phyloP scores from a whole-genome alignment of 2,113 vertebrate species.

The Semnornis frantzii region DNA sequence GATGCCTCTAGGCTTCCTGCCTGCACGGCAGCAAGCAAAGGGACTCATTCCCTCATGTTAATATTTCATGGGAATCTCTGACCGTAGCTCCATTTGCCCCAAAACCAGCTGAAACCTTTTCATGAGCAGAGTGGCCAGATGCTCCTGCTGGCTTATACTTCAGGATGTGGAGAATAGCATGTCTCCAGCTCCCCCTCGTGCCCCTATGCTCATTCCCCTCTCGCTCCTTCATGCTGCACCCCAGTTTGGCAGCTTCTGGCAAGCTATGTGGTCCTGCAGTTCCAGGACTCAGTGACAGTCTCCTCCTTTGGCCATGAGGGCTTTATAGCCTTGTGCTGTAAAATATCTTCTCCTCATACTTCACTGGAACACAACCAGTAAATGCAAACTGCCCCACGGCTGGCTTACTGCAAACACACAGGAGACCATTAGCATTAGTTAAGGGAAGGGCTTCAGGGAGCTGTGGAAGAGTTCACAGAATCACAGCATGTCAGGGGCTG shows the following conservation, averaged over 20 bases:
- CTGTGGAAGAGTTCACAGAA: too few relatives aligned
- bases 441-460: not conserved
- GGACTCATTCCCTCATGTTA: not conserved
- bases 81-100: not conserved
- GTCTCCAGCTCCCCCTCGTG: not conserved
- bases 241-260: not conserved
- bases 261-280: not conserved
- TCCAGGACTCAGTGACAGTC: not conserved
- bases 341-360: not conserved
- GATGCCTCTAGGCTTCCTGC: not conserved
- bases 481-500: not conserved
- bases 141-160: not conserved
- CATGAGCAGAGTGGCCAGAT: not conserved
- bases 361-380: not conserved
- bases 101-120: not conserved
- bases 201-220: fast-evolving
- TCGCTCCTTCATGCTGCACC: not conserved
- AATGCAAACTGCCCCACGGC: fast-evolving
- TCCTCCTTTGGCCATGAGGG: not conserved
- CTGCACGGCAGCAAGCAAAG: not conserved
- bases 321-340: not conserved
- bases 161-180: fast-evolving
- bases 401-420: not conserved
- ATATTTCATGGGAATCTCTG: not conserved
- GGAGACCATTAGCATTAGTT: fast-evolving